Evolutionary conservation across 1,140 invertebrate species (phyloP).

Genomic region (Habropoda laboriosa): DNA sequence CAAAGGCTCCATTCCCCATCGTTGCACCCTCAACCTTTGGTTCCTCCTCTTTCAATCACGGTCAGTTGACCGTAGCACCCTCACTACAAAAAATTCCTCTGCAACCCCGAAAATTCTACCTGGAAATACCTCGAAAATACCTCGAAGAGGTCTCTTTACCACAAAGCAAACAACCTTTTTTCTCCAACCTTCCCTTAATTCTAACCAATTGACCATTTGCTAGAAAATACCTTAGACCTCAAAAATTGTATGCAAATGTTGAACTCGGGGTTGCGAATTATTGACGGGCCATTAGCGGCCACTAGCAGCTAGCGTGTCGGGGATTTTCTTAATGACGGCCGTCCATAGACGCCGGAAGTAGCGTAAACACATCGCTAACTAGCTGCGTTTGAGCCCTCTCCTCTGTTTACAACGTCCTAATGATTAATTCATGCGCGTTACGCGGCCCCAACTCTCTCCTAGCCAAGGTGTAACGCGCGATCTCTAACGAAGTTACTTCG

Average conservation of each 20-base stretch:
- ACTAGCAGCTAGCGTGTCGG: not conserved
- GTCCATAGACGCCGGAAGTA: constrained; percentile 4
- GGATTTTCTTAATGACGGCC: constrained; percentile 31
- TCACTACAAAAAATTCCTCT: no score
- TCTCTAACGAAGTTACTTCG: constrained; percentile 53
- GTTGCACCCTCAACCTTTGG: not conserved
- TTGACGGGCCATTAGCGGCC: constrained; percentile 29
- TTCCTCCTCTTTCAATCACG: not conserved
- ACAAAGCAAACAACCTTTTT: no score
- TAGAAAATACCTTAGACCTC: no score
- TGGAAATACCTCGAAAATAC: no score
- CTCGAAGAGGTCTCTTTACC: no score
- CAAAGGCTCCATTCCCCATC: not conserved
- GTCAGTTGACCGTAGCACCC: no score
- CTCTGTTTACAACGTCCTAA: constrained; percentile 57
- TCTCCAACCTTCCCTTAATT: no score
- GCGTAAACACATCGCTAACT: constrained; percentile 60
- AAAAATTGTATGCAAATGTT: no score
- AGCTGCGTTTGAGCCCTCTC: constrained; percentile 24
- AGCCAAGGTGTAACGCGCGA: not conserved
- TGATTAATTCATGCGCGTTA: constrained; percentile 66
- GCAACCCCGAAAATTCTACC: no score
- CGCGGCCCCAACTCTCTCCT: not conserved
- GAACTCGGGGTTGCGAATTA: constrained; percentile 15
- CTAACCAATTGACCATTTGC: no score